phyloP scores from a whole-genome alignment of 2,888 invertebrate species.

The Hymenopus coronatus region DNA sequence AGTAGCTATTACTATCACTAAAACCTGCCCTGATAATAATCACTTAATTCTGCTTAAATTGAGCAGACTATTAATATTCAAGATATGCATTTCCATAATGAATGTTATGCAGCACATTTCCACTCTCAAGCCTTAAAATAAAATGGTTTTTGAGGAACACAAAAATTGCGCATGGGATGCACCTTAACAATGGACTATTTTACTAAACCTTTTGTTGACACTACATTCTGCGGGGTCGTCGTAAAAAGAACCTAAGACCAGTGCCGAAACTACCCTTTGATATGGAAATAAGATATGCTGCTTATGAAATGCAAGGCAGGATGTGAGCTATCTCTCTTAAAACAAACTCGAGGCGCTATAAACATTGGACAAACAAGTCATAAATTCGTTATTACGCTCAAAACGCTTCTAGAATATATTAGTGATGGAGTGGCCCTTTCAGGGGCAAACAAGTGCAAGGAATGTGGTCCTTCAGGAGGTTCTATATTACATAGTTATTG shows the following conservation, averaged over 20 bases:
- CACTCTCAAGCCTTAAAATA: not conserved
- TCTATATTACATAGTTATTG: no score
- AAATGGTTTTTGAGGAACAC: not conserved
- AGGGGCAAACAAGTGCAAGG: not conserved
- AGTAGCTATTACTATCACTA: no score
- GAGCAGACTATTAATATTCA: not conserved
- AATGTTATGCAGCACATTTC: not conserved
- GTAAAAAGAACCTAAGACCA: not conserved
- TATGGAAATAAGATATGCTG: not conserved
- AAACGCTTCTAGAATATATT: not conserved
- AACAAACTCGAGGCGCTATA: not conserved
- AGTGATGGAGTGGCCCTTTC: not conserved
- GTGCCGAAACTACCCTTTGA: not conserved
- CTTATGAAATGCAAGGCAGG: not conserved
- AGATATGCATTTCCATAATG: not conserved
- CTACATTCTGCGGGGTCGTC: not conserved
- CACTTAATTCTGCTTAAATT: no score
- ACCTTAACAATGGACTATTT: not conserved
- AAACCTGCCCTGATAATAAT: no score
- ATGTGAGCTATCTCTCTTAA: not conserved
- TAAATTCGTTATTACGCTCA: not conserved
- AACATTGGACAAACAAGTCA: not conserved
- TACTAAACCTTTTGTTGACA: not conserved
- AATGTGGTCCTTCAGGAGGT: not conserved
- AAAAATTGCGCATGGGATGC: not conserved